Evolutionary conservation across 2,888 invertebrate genomes (phyloP).

Genomic region (Alloplasta piceator): DNA sequence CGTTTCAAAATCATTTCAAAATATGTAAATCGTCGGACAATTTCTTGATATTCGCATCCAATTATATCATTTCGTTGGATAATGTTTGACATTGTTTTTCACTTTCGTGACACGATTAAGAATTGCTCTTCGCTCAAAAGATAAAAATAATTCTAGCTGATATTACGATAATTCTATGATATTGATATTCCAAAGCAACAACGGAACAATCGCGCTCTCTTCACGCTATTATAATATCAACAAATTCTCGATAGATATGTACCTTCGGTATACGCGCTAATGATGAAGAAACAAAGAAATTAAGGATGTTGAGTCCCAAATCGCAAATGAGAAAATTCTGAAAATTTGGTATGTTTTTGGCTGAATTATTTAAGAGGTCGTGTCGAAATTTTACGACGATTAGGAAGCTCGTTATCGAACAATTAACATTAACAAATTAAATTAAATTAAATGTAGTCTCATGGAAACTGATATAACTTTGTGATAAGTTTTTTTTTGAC

Average conservation of each 20-base stretch:
- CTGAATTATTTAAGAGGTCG: too few species aligned
- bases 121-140: neutral
- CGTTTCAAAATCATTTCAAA: too few species aligned
- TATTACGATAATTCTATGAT: neutral
- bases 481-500: too few species aligned
- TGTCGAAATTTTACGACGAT: too few species aligned
- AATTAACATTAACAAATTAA: too few species aligned
- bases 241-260: slow-evolving; percentile 63
- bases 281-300: slow-evolving; percentile 49
- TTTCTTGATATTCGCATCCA: neutral
- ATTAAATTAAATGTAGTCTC: too few species aligned
- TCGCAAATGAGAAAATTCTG: too few species aligned
- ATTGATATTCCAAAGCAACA: slow-evolving; percentile 39
- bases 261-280: slow-evolving; percentile 57
- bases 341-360: too few species aligned
- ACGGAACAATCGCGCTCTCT: slow-evolving; percentile 46
- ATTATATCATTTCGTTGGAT: neutral
- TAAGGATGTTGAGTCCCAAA: too few species aligned
- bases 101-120: neutral
- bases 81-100: neutral
- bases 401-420: too few species aligned
- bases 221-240: slow-evolving; percentile 38
- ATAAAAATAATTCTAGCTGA: neutral
- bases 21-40: neutral
- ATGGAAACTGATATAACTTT: too few species aligned